Evolutionary conservation across 2,888 invertebrate genomes (phyloP).

Genomic region (Drosophila meridionalis): DNA sequence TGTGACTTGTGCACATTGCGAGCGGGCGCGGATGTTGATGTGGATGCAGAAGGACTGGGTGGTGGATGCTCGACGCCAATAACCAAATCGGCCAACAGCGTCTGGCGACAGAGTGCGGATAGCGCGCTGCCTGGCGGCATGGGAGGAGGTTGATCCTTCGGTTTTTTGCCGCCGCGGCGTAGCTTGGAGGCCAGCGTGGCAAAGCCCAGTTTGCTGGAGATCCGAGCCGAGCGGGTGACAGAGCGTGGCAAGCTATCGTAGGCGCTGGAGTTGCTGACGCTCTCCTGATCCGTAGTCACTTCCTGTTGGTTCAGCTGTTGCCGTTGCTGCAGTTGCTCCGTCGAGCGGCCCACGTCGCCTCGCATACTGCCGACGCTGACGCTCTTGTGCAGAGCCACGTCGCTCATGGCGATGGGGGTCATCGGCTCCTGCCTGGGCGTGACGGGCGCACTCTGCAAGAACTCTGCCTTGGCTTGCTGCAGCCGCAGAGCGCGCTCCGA

Average conservation of each 20-base stretch:
- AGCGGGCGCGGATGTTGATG: slow-evolving; percentile 4
- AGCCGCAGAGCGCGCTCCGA: slow-evolving; percentile 87
- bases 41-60: slow-evolving; percentile 48
- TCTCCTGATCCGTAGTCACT: slow-evolving; percentile 78
- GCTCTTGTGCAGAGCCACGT: slow-evolving; percentile 87
- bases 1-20: slow-evolving; percentile 81
- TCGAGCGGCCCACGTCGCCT: slow-evolving; percentile 69
- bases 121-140: slow-evolving; percentile 86
- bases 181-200: slow-evolving; percentile 88
- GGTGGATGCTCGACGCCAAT: slow-evolving; percentile 50
- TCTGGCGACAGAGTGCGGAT: slow-evolving; percentile 90
- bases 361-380: slow-evolving; percentile 91
- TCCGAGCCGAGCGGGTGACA: slow-evolving; percentile 82
- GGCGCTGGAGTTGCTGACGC: slow-evolving; percentile 81
- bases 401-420: slow-evolving; percentile 85
- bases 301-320: slow-evolving; percentile 39
- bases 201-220: slow-evolving; percentile 85
- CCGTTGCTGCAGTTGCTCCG: slow-evolving; percentile 14
- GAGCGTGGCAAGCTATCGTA: slow-evolving; percentile 86
- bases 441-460: slow-evolving; percentile 86
- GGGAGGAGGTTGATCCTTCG: slow-evolving; percentile 75
- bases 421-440: slow-evolving; percentile 63
- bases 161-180: slow-evolving; percentile 83
- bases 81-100: slow-evolving; percentile 88
- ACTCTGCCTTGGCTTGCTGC: slow-evolving; percentile 90